These are phyloP conservation scores for Fulica atra DNA, from an alignment of 2,113 vertebrate species.

Conservation along the genomic window DNA sequence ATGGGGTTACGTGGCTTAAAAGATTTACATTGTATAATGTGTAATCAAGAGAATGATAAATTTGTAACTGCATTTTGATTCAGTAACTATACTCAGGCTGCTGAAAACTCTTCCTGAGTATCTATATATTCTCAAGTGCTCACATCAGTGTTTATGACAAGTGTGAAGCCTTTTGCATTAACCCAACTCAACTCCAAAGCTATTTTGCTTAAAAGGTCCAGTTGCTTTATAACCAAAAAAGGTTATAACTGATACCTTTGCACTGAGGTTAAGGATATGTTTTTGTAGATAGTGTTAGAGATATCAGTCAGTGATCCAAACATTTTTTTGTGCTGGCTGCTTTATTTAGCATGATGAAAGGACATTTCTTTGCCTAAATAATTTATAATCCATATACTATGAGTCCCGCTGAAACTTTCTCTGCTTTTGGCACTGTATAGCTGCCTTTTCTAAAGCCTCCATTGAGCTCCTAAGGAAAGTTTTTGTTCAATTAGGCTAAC, in stretches of 20 bases:
- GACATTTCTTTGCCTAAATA: neutral
- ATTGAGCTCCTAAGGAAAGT: neutral
- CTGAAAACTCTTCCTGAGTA: neutral
- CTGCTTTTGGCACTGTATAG: neutral
- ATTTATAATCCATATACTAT: neutral
- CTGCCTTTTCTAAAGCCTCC: conserved; percentile 6
- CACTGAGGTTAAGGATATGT: neutral
- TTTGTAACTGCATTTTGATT: neutral
- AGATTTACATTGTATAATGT: neutral
- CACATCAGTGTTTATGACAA: neutral
- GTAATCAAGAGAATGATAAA: neutral
- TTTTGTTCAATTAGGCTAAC: conserved; percentile 31
- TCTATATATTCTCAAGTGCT: neutral
- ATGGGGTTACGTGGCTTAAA: neutral
- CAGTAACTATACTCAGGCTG: neutral
- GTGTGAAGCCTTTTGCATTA: neutral
- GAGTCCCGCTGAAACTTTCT: neutral
- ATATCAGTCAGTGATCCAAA: neutral
- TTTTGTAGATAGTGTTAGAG: neutral
- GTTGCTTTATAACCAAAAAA: neutral
- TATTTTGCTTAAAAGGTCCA: neutral
- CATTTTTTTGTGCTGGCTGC: neutral
- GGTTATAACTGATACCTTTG: neutral
- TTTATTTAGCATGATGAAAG: neutral
- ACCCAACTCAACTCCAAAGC: neutral